These are phyloP conservation scores for Spodoptera exigua DNA, from an alignment of 2,888 invertebrate species.

Conservation along the genomic window DNA sequence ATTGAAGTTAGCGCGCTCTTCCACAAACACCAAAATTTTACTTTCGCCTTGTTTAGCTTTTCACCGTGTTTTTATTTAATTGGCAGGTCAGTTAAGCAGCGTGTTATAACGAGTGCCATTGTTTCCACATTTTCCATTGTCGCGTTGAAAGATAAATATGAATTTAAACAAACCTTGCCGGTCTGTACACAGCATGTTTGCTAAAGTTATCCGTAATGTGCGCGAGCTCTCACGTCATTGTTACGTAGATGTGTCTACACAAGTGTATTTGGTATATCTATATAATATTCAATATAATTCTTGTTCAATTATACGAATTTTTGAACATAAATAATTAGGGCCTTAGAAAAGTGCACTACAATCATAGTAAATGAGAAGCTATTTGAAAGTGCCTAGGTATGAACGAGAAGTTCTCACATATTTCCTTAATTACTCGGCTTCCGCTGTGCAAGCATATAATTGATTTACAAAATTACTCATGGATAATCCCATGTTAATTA, in stretches of 20 bases:
- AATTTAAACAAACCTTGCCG: conserved; percentile 37
- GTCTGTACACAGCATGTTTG: conserved; percentile 37
- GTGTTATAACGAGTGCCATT: conserved; percentile 41
- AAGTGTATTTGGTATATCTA: conserved; percentile 13
- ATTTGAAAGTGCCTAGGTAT: conserved; percentile 25
- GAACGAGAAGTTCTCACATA: conserved; percentile 35
- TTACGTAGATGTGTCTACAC: conserved; percentile 40
- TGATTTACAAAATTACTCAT: conserved; percentile 29
- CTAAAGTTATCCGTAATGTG: conserved; percentile 50
- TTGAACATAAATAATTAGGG: too few species aligned
- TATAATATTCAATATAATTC: too few species aligned
- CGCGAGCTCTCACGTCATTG: conserved; percentile 45
- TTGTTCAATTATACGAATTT: too few species aligned
- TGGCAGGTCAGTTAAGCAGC: conserved; percentile 20
- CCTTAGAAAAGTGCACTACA: background rate
- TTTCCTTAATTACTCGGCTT: conserved; percentile 22
- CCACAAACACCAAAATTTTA: background rate
- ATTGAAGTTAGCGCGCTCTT: too few species aligned
- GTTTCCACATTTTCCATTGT: conserved; percentile 49
- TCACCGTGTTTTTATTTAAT: conserved; percentile 26
- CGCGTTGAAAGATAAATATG: conserved; percentile 42
- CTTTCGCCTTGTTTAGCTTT: background rate
- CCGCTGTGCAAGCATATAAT: conserved; percentile 29
- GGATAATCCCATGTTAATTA: conserved; percentile 19
- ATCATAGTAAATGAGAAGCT: conserved; percentile 3